Evolutionary conservation across 64 coral and sea anemone genomes (phyloP), one percentile per base, ranked within the genome.

Genomic region (Exaiptasia diaphana): DNA sequence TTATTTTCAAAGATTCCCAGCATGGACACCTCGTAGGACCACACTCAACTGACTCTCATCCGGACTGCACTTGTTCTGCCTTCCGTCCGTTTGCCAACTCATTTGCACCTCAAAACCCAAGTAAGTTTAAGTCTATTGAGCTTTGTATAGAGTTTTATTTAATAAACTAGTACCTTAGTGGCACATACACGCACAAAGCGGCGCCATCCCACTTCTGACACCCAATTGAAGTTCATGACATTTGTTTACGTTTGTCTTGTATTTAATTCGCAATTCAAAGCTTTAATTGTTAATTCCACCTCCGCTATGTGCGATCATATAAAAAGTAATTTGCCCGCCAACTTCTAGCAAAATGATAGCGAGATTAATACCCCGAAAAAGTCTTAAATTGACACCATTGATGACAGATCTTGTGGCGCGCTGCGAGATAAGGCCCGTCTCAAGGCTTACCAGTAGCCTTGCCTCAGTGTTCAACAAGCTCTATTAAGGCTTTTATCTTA

Each of bases 31-130:
- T 77, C 71, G 54, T 87, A 52, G 71, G 58, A 4, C 49, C 38
- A 17, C 81, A 88, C 6, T 59, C 74, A 6, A 81, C 78, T 30
- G 86, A 94, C 0, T 33, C 67, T 20, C 91, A 82, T 48, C 71
- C 81, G 11, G 80, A 94, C 48, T 94, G 91, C 20, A 94, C 91
- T 54, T 94, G 91, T 39, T 94, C 91, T 3, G 91, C 91, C 4
- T 94, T 94, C 50, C 80, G 86, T 3, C 91, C 91, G 0, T 94
- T 94, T 53, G 46, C 85, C 27, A 83, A 78, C 45, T 44, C 52
- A 52, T 43, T 94, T 10, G 68, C 91, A 3, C 85, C 82, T 67
- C 91, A 94, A 77, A 27, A 78, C 29, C 91, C 88, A 89, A 80
- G 91, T 94, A 34, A 38, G 83, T 6, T 1, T 9, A 18, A 48